Evolutionary conservation across 2,888 invertebrate genomes (phyloP).

Genomic region (Chesias legatella): DNA sequence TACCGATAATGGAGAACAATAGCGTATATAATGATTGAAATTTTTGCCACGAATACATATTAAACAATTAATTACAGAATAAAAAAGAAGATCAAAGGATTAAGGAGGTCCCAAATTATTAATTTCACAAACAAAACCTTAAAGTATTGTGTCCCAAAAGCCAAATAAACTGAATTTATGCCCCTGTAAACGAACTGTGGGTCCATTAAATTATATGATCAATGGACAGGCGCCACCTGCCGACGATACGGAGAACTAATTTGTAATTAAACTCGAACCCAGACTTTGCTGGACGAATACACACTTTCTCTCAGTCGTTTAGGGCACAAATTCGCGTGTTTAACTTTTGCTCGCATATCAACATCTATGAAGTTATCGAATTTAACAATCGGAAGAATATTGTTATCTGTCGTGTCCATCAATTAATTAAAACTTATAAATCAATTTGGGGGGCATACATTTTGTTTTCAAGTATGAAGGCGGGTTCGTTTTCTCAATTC

Average conservation of each 20-base stretch:
- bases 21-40: too few relatives aligned
- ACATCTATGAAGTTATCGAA: constrained; percentile 27
- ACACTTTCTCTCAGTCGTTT: not conserved
- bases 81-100: too few relatives aligned
- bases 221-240: constrained; percentile 60
- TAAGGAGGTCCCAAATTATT: not conserved
- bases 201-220: constrained; percentile 61
- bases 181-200: constrained; percentile 46
- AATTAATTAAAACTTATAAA: constrained; percentile 33
- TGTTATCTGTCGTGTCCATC: constrained; percentile 28
- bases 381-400: constrained; percentile 21
- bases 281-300: constrained; percentile 1
- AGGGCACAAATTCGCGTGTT: not conserved
- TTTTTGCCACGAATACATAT: too few relatives aligned
- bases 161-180: constrained; percentile 47
- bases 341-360: constrained; percentile 12
- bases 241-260: constrained; percentile 22
- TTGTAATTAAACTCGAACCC: constrained; percentile 19
- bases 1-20: too few relatives aligned
- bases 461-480: constrained; percentile 10
- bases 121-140: constrained; percentile 3
- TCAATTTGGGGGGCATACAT: constrained; percentile 24
- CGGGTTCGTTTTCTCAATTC: constrained; percentile 1
- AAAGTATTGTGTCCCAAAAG: constrained; percentile 27
- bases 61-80: not conserved